Evolutionary conservation across 2,113 vertebrate species (phyloP), one percentile per base, ranked within the genome.

Genomic region (Pampusana beccarii): DNA sequence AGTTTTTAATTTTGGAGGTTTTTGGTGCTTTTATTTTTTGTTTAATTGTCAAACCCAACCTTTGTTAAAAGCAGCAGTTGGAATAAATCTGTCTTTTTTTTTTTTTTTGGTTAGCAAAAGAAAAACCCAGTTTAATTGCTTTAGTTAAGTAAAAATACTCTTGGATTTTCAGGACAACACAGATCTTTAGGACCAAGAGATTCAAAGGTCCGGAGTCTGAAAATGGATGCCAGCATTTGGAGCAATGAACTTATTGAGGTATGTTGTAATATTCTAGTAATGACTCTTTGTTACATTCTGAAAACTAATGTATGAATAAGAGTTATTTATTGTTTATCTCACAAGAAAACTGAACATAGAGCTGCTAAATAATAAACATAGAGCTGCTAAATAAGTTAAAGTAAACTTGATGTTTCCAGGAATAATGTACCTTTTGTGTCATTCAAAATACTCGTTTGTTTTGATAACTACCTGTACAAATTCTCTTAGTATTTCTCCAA

Each of bases 231-330:
- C 86, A 99, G 98, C 72, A 98, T 99, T 96, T 99, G 99, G 99
- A 99, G 98, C 96, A 99, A 99, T 90, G 99, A 99, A 70, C 99
- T 99, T 23, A 99, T 99, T n/a, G 99, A 99, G 99, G 99, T 99
- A 71, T 61, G 78, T 75, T 56, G 14, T 64, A 34, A 58, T 61
- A 51, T 10, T 81, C 24, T 62, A 28, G 18, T 46, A 46, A 46
- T 46, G 44, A 64, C 4, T 81, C 11, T 54, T 48, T 17, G 14
- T 48, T 53, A 10, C 11, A 5, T 50, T 33, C 53, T 72, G 40
- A 84, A 81, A 80, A 24, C 17, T 38, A 5, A 24, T 73, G 20
- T 11, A 16, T 40, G 16, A n/a, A 18, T n/a, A 44, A 13, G 29
- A 74, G 16, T 54, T 85, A 33, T 19, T 91, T 74, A 48, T 51